Conservation (phyloP, 1,140 invertebrate genomes). For the Scaptomyza pallida region DNA sequence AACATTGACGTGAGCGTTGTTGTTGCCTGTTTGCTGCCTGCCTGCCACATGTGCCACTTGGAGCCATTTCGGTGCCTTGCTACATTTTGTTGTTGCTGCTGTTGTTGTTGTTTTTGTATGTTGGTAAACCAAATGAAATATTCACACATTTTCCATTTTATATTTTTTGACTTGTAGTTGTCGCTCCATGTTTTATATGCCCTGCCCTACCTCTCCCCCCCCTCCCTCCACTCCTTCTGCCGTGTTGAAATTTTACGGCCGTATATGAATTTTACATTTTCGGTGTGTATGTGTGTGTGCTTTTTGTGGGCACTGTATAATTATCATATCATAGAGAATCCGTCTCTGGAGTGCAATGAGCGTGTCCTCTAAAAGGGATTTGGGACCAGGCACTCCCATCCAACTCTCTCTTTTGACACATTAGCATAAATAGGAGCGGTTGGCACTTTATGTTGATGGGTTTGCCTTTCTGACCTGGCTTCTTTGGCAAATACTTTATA, state of each 20-base stretch:
- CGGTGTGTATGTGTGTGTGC: constrained; percentile 63
- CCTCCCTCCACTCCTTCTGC: background rate
- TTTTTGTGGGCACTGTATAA: constrained; percentile 71
- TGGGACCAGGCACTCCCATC: constrained; percentile 16
- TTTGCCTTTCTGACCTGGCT: constrained; percentile 1
- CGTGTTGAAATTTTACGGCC: constrained; percentile 65
- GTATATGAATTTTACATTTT: constrained; percentile 74
- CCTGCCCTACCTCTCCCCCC: background rate
- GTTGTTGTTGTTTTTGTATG: constrained; percentile 20
- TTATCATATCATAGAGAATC: constrained; percentile 70
- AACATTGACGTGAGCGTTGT: constrained; percentile 71
- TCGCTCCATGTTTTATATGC: constrained; percentile 33
- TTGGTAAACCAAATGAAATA: constrained; percentile 67
- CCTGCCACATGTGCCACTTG: constrained; percentile 73
- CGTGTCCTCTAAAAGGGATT: constrained; percentile 53
- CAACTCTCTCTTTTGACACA: constrained; percentile 19
- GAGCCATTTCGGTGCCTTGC: constrained; percentile 22
- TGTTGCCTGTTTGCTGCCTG: constrained; percentile 51
- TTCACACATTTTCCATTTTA: constrained; percentile 79
- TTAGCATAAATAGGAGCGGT: constrained; percentile 41
- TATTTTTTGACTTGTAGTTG: constrained; percentile 71
- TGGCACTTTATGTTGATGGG: constrained; percentile 2
- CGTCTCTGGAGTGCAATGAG: constrained; percentile 66
- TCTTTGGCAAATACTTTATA: background rate
- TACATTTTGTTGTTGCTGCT: constrained; percentile 2